Evolutionary conservation across 1,140 invertebrate genomes (phyloP).

Genomic region (Colletes gigas): DNA sequence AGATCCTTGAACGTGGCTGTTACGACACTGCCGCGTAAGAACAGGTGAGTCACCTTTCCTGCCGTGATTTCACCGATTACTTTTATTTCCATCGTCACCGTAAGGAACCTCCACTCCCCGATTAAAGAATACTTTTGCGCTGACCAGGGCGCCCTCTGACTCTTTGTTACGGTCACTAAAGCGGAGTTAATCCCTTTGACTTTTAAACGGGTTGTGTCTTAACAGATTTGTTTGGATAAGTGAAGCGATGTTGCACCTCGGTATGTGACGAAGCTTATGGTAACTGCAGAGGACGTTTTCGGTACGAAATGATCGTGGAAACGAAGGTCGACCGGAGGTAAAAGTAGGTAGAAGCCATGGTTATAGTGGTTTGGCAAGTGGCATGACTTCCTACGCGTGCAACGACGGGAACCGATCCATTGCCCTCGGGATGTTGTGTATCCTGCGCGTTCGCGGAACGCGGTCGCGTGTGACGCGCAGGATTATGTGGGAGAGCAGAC

Average conservation of each 20-base stretch:
- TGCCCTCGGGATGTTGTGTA: constrained; percentile 19
- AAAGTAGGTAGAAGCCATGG: constrained; percentile 36
- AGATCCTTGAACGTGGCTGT: constrained; percentile 66
- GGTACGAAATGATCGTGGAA: too few relatives aligned
- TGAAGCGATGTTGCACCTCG: too few relatives aligned
- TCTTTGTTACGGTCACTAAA: too few relatives aligned
- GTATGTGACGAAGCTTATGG: too few relatives aligned
- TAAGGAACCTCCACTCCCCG: neutral
- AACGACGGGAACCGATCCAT: constrained; percentile 10
- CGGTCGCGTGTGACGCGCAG: constrained; percentile 28
- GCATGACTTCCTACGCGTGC: constrained; percentile 48
- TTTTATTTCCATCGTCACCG: neutral
- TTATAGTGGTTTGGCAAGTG: constrained; percentile 26
- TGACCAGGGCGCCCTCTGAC: too few relatives aligned
- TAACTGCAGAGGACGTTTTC: neutral
- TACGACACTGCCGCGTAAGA: constrained; percentile 69
- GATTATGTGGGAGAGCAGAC: constrained; percentile 9
- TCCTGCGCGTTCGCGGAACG: constrained; percentile 13
- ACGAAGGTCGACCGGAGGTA: constrained; percentile 51
- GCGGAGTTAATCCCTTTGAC: too few relatives aligned
- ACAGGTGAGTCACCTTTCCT: constrained; percentile 63
- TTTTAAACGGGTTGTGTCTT: too few relatives aligned
- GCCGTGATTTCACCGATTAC: constrained; percentile 22
- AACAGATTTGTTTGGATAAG: too few relatives aligned
- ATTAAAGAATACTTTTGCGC: too few relatives aligned